Conservation (phyloP, 2,797 vertebrate species). For the Phoebastria nigripes region DNA sequence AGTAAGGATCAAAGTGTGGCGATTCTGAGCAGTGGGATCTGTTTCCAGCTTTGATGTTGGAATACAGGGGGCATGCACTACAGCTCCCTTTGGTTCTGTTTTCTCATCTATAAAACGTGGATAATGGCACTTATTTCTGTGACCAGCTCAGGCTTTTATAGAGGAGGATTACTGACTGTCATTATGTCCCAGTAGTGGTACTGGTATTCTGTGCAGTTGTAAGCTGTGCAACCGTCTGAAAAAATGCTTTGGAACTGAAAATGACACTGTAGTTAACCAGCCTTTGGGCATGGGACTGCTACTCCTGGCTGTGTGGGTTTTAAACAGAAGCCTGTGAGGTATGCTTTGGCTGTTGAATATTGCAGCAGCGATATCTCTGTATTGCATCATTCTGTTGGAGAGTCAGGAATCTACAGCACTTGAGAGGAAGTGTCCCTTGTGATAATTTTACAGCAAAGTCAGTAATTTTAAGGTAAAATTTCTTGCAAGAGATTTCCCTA, state of each 20-base stretch:
- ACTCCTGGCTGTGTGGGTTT: neutral
- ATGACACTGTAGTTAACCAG: neutral
- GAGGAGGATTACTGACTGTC: neutral
- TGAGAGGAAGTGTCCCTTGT: neutral
- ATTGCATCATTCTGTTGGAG: neutral
- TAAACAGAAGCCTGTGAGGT: neutral
- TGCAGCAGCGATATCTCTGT: neutral
- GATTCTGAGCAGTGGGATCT: neutral
- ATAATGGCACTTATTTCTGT: neutral
- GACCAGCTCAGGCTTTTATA: neutral
- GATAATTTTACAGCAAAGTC: neutral
- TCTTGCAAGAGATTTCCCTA: neutral
- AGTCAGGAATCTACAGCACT: neutral
- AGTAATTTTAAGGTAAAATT: neutral
- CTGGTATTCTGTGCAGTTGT: neutral
- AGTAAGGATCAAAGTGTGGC: neutral
- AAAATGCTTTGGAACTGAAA: neutral
- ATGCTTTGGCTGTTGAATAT: neutral
- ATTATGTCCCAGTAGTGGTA: neutral
- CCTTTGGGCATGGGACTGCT: neutral
- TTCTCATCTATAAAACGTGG: neutral
- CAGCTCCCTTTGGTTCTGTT: conserved; percentile 2
- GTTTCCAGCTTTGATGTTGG: neutral
- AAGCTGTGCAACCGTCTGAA: neutral
- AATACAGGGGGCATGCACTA: neutral